A percentile compares a stretch with the other conserved stretches of the same genome.
These are phyloP conservation scores for Stichodactyla mertensii DNA, from an alignment of 64 coral and sea anemone genomes.

Conservation along the genomic window DNA sequence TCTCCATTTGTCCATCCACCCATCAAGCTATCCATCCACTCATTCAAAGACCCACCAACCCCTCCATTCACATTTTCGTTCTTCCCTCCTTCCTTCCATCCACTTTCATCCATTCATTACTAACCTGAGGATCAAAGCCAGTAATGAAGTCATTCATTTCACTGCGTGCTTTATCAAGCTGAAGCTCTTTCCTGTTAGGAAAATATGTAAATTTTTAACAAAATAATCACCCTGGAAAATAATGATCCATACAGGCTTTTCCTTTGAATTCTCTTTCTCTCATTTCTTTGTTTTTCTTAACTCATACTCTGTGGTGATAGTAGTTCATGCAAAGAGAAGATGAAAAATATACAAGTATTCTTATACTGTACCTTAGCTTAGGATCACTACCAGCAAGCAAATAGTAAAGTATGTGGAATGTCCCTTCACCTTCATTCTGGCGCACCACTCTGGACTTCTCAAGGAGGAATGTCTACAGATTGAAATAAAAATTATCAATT, in stretches of 20 bases:
- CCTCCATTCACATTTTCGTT: too few relatives aligned
- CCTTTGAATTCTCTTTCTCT: too few relatives aligned
- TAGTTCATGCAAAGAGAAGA: too few relatives aligned
- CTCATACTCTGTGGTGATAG: too few relatives aligned
- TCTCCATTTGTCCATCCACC: not conserved
- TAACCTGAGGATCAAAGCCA: slow-evolving; percentile 65
- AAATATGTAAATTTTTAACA: too few relatives aligned
- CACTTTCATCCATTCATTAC: not conserved
- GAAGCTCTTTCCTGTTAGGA: slow-evolving; percentile 73
- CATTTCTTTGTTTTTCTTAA: too few relatives aligned
- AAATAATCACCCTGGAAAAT: too few relatives aligned
- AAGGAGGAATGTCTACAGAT: slow-evolving; percentile 76
- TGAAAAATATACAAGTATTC: too few relatives aligned
- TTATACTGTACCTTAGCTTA: slow-evolving; percentile 66
- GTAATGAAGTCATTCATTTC: slow-evolving; percentile 81
- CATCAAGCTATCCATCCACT: too few relatives aligned
- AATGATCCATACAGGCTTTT: too few relatives aligned
- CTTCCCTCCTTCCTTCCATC: not conserved
- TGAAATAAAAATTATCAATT: not conserved
- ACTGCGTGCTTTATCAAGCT: slow-evolving; percentile 60
- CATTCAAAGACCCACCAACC: too few relatives aligned
- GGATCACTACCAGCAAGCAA: slow-evolving; percentile 76
- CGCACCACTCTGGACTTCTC: slow-evolving; percentile 92
- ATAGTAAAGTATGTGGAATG: slow-evolving; percentile 93
- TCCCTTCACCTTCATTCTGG: slow-evolving; percentile 64